Base-by-base conservation (phyloP, 2,113 vertebrate genomes). In the Phrynosoma blainvillii region DNA sequence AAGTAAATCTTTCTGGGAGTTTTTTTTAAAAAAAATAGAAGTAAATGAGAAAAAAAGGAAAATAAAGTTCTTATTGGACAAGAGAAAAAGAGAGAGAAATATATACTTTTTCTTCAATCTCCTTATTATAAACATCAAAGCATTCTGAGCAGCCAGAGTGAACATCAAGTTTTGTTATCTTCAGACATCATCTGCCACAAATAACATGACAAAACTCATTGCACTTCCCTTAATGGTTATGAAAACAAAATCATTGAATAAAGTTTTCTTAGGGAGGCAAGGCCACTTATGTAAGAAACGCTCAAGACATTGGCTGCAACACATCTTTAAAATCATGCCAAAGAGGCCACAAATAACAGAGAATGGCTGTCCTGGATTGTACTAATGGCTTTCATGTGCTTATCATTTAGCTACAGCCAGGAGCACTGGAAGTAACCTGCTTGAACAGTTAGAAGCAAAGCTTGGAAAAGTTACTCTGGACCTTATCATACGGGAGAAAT, bases 61-160 rank as follows among this genome's bases (percentile, higher is more conserved):
- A 47, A 21, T 23, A 32, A 40, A 36, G n/a, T 71, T 68, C 42
- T 62, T 25, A 1, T 8, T 4, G 13, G n/a, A 23, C 62, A 9
- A 16, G 47, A 21, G 27, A 2, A 36, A 21, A 2, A 78, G 16
- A 14, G 1, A 83, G 40, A 82, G 32, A 65, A 20, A 36, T 10
- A 70, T 32, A 65, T 65, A 23, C 9, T 1, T 66, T 66, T 40
- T 36, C 20, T 70, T 68, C 20, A 25, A 56, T 86, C 20, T 52
- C 47, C 79, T 36, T 79, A 27, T 79, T 40, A 52, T 47, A 79
- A 68, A 54, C 56, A 79, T 79, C 85, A 79, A 86, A 75, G n/a
- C 83, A 40, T 84, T 32, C 32, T 73, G 47, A 84, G 68, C 30
- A 11, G 47, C 8, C 27, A 32, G 18, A 66, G 20, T 2, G 18